A percentile compares a stretch with the other conserved stretches of the same genome.
These are phyloP conservation scores for Ladona fulva DNA, from an alignment of 1,140 invertebrate genomes.

Conservation along the genomic window DNA sequence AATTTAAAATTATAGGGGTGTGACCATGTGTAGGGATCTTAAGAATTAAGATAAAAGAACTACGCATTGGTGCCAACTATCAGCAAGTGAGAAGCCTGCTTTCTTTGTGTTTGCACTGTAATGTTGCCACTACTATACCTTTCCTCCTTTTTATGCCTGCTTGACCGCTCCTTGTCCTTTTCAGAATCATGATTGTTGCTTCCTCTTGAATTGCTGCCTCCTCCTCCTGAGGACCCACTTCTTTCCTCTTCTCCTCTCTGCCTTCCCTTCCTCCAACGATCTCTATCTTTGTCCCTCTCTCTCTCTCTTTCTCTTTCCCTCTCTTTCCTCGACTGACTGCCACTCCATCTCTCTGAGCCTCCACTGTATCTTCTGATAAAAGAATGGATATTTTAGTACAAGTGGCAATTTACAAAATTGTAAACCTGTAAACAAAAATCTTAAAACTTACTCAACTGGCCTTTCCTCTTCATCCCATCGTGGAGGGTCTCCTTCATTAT, in stretches of 20 bases:
- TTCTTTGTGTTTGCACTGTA: too few species aligned
- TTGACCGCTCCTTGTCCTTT: not conserved
- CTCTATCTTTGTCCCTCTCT: not conserved
- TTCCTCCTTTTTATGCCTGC: not conserved
- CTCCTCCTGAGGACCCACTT: not conserved
- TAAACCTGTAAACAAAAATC: too few species aligned
- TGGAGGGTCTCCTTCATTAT: not conserved
- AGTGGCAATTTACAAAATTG: too few species aligned
- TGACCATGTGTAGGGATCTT: too few species aligned
- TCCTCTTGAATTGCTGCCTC: not conserved
- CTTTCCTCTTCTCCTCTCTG: not conserved
- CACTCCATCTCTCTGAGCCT: not conserved
- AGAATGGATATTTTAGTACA: not conserved
- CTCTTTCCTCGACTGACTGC: not conserved
- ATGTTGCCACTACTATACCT: too few species aligned
- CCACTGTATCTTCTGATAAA: not conserved
- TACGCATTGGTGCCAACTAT: too few species aligned
- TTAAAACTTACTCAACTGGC: not conserved
- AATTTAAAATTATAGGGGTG: too few species aligned
- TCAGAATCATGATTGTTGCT: not conserved
- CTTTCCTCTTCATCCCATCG: not conserved
- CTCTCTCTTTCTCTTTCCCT: not conserved
- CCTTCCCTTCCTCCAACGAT: not conserved
- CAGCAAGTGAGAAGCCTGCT: too few species aligned
- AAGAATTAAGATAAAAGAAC: too few species aligned